phyloP scores from a whole-genome alignment of 2,797 vertebrate genomes.

The Parotocinclus haroldoi region DNA sequence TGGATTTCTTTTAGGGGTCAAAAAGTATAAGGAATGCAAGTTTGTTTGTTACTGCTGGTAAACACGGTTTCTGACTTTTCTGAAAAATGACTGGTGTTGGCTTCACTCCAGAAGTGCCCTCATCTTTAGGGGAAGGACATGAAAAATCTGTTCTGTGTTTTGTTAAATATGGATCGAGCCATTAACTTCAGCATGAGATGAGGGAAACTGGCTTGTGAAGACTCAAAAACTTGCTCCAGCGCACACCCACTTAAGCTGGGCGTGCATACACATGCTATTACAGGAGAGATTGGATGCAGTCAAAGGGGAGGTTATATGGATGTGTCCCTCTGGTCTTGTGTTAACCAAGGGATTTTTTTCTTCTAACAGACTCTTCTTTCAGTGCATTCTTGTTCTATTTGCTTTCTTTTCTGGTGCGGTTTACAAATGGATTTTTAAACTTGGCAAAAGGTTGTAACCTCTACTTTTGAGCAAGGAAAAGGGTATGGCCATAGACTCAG shows the following conservation, averaged over 20 bases:
- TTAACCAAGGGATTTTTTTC: slow-evolving; percentile 18
- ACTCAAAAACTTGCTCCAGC: slow-evolving; percentile 32
- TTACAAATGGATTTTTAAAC: slow-evolving; percentile 53
- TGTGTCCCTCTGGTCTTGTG: slow-evolving; percentile 24
- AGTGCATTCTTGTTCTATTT: slow-evolving; percentile 25
- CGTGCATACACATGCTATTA: slow-evolving; percentile 63
- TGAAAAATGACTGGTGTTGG: slow-evolving; percentile 15
- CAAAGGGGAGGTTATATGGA: slow-evolving; percentile 51
- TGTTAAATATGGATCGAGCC: slow-evolving; percentile 32
- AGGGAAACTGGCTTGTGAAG: slow-evolving; percentile 26
- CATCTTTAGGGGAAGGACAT: no score
- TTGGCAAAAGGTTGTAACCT: slow-evolving; percentile 37
- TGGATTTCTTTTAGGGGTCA: slow-evolving; percentile 14
- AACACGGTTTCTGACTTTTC: slow-evolving; percentile 21
- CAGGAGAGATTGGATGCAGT: slow-evolving; percentile 31
- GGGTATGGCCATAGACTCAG: slow-evolving; percentile 68
- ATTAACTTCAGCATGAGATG: slow-evolving; percentile 52
- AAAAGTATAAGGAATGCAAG: slow-evolving; percentile 47
- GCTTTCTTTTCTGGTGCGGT: slow-evolving; percentile 1
- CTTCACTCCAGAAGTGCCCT: slow-evolving; percentile 1
- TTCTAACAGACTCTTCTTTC: slow-evolving; percentile 7
- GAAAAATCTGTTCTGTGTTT: no score
- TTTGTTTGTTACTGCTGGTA: slow-evolving; percentile 27
- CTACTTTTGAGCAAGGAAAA: slow-evolving; percentile 45
- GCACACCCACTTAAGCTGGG: slow-evolving; percentile 47